These are phyloP conservation scores for Salpingus planirostris DNA, from an alignment of 2,888 invertebrate genomes.

Conservation along the genomic window DNA sequence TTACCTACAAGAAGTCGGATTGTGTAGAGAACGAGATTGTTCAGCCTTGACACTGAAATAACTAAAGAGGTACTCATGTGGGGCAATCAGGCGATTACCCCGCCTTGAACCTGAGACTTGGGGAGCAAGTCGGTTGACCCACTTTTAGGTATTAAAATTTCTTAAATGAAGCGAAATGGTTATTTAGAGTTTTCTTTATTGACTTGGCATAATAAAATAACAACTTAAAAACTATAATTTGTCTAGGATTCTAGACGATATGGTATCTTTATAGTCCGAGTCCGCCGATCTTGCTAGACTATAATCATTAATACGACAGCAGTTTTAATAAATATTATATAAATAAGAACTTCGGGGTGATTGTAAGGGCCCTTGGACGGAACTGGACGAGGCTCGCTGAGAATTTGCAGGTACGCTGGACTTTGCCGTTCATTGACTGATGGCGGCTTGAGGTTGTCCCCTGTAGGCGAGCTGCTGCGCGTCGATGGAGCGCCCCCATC, in stretches of 20 bases:
- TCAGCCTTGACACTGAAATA: no score
- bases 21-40: no score
- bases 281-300: constrained; percentile 22
- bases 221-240: constrained; percentile 27
- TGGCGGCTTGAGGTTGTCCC: constrained; percentile 47
- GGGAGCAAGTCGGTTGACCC: no score
- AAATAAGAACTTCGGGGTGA: constrained; percentile 28
- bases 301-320: constrained; percentile 7
- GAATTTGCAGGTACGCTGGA: constrained; percentile 40
- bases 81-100: no score
- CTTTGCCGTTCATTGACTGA: constrained; percentile 10
- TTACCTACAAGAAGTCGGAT: no score
- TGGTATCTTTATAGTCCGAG: constrained; percentile 34
- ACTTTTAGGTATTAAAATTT: no score
- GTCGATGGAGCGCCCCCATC: constrained; percentile 69
- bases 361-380: constrained; percentile 22
- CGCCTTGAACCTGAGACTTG: no score
- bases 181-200: constrained; percentile 19
- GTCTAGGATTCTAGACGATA: constrained; percentile 24
- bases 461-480: constrained; percentile 73
- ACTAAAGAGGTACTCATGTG: no score
- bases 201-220: constrained; percentile 31
- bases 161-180: no score
- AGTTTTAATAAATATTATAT: constrained; percentile 25
- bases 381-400: constrained; percentile 23